Conservation (phyloP, 2,797 vertebrate genomes). For the Graptemys geographica region DNA sequence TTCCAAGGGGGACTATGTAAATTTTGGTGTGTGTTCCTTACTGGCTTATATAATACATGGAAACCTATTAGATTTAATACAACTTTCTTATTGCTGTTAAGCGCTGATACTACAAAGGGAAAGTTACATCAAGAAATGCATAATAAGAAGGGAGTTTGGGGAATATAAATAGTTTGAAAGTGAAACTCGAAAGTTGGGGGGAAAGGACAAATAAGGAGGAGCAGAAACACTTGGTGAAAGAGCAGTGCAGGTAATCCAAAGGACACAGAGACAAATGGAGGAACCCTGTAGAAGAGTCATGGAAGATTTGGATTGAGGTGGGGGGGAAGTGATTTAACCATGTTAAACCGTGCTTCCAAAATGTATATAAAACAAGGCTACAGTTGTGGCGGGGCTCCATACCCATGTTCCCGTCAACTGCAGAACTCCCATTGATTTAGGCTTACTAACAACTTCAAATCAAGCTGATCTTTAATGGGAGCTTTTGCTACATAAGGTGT, state of each 20-base stretch:
- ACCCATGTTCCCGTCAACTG: not conserved
- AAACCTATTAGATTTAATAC: slow-evolving; percentile 11
- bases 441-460: not conserved
- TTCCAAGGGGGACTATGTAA: not conserved
- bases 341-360: not conserved
- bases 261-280: not conserved
- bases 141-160: slow-evolving; percentile 17
- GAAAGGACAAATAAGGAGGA: not conserved
- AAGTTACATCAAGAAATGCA: not conserved
- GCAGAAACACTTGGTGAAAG: slow-evolving; percentile 6
- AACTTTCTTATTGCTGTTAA: not conserved
- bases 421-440: not conserved
- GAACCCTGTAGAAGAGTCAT: not conserved
- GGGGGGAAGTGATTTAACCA: not conserved
- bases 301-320: slow-evolving; percentile 10
- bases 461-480: not conserved
- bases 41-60: slow-evolving; percentile 24
- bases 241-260: not conserved
- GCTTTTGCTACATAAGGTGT: not conserved
- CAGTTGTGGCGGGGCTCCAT: not conserved
- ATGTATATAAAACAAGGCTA: not conserved
- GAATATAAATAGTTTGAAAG: slow-evolving; percentile 48
- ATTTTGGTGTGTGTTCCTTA: slow-evolving; percentile 42
- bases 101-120: not conserved
- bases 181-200: slow-evolving; percentile 22